Conservation (phyloP, 1,140 invertebrate species). For the Babylonia areolata region DNA sequence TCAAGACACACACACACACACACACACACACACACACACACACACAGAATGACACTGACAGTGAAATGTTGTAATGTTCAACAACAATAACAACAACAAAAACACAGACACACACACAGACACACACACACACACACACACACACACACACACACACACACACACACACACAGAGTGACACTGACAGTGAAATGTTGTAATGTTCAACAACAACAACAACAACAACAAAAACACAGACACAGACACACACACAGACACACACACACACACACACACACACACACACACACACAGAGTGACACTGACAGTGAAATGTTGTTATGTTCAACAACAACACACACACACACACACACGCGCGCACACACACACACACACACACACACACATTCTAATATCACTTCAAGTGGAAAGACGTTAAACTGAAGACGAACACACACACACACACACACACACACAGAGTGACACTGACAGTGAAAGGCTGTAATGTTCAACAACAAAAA, state of each 20-base stretch:
- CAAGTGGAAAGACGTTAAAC: too few species aligned
- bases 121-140: neutral
- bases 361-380: slow-evolving; percentile 3
- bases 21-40: slow-evolving; percentile 12
- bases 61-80: neutral
- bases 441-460: neutral
- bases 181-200: neutral
- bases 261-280: slow-evolving; percentile 14
- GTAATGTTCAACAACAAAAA: neutral
- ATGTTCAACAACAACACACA: neutral
- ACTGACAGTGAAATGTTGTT: neutral
- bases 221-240: neutral
- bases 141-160: slow-evolving; percentile 14
- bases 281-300: neutral
- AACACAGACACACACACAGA: neutral
- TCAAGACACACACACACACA: neutral
- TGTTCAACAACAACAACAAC: neutral
- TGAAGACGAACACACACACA: neutral
- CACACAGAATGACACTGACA: neutral
- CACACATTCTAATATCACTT: neutral
- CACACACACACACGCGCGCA: neutral
- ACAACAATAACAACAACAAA: neutral
- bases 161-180: neutral
- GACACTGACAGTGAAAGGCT: neutral
- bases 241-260: neutral